A percentile compares a stretch with the other conserved stretches of the same genome.
Evolutionary conservation across 2,888 invertebrate species (phyloP).

Genomic region (Cephus pulcher): DNA sequence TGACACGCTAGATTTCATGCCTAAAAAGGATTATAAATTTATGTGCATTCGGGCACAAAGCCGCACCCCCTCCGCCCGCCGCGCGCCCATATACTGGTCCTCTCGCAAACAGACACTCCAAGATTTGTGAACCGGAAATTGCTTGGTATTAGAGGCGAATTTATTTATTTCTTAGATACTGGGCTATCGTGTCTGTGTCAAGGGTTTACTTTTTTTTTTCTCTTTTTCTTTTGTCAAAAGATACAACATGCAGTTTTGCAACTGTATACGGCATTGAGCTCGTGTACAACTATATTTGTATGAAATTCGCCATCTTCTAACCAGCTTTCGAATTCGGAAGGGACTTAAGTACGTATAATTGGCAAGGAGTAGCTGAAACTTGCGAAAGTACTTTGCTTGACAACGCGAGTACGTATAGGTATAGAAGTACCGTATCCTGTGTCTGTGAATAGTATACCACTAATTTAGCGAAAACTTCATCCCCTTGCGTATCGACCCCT

Average conservation of each 20-base stretch:
- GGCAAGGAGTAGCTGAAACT: background rate
- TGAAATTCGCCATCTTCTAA: background rate
- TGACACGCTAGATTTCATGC: slow-evolving; percentile 49
- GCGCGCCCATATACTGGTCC: background rate
- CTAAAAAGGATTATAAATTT: slow-evolving; percentile 53
- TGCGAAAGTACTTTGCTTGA: background rate
- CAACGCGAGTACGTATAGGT: background rate
- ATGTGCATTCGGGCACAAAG: slow-evolving; percentile 23
- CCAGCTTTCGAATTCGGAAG: background rate
- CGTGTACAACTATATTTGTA: background rate
- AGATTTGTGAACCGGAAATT: background rate
- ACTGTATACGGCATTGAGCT: background rate
- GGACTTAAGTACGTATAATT: background rate
- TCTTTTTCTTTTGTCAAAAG: too few relatives aligned
- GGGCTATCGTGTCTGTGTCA: background rate
- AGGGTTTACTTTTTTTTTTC: background rate
- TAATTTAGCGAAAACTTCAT: background rate
- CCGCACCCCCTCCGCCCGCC: background rate
- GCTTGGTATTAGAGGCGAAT: background rate
- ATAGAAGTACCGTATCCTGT: background rate
- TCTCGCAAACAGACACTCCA: background rate
- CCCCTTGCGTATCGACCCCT: background rate
- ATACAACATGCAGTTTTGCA: background rate
- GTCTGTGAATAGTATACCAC: background rate
- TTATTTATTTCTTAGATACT: background rate